Base-by-base conservation (phyloP, 2,888 invertebrate genomes). In the Strigamia maritima region DNA sequence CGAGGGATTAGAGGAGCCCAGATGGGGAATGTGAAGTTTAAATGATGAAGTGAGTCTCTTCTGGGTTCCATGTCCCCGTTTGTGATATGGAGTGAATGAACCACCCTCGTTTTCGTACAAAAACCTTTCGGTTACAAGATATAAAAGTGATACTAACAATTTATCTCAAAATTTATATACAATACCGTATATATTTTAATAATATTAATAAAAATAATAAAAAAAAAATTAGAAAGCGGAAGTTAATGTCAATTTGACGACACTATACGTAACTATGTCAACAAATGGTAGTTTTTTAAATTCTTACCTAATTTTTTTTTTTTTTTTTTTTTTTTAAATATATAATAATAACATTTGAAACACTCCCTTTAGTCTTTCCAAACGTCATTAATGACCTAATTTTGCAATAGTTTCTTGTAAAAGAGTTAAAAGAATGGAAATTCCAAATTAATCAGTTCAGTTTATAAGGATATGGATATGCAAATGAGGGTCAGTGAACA, bases 401-500 rank as follows among this genome's bases (percentile, higher is more conserved):
- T 65, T 65, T 65, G 28, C 12, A 22, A 65, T 10, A n/a, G 44
- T 49, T 49, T n/a, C 2, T 16, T 49, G 2, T 14, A 49, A 44
- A 49, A 49, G n/a, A 49, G 49, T 49, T 49, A n/a, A n/a, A 49
- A 49, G 49, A 49, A 49, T 49, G 49, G 49, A 49, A 49, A 49
- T 49, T 49, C 49, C 49, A 10, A 16, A 49, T 49, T 19, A 10
- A 49, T 49, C 49, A 49, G 49, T 44, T 12, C 40, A 3, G 40
- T 3, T 44, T 44, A n/a, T n/a, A 16, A 44, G 40, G 49, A 49
- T 49, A 7, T 19, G n/a, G 16, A 16, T 26, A 65, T 65, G 65
- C 65, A 65, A 65, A 65, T 65, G 28, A 65, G 65, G 65, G 65
- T 65, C 65, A 65, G 65, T 65, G 65, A 65, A 65, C 65, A 65